Conservation (phyloP, 2,113 vertebrate genomes). For the Leucoraja erinaceus region DNA sequence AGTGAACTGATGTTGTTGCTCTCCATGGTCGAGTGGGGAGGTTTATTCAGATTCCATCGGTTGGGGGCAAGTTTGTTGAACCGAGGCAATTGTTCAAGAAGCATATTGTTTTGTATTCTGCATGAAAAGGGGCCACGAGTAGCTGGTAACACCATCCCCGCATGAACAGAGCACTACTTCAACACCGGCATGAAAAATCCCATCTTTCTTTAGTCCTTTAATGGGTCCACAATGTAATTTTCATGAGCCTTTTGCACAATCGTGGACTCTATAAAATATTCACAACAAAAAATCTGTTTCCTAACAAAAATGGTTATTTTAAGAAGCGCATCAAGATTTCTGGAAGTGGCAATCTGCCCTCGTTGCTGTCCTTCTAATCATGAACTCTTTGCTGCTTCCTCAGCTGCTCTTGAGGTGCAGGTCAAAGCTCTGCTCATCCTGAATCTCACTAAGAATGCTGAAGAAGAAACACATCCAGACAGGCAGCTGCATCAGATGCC, state of each 20-base stretch:
- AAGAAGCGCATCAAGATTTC: conserved; percentile 19
- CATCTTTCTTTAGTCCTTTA: conserved; percentile 3
- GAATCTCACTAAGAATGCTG: background rate
- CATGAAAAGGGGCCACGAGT: background rate
- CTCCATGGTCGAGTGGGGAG: background rate
- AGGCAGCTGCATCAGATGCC: background rate
- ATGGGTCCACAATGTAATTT: conserved; percentile 23
- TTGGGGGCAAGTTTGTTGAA: background rate
- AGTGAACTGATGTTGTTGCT: background rate
- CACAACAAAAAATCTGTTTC: conserved; percentile 1
- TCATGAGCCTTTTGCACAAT: background rate
- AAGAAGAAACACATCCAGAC: background rate
- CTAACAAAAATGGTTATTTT: conserved; percentile 21
- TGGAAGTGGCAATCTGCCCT: background rate
- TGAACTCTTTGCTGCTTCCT: background rate
- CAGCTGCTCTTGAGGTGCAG: background rate
- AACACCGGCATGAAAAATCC: background rate
- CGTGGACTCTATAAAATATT: conserved; percentile 28
- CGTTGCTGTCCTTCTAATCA: background rate
- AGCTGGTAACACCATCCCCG: background rate
- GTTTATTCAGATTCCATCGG: background rate
- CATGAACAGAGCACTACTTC: background rate
- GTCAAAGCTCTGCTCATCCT: background rate
- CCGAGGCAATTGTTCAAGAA: background rate
- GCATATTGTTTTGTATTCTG: background rate